Percentiles rank a stretch among this genome's conserved stretches.
Conservation (phyloP, 2,797 vertebrate genomes). For the Synaphobranchus kaupii region DNA sequence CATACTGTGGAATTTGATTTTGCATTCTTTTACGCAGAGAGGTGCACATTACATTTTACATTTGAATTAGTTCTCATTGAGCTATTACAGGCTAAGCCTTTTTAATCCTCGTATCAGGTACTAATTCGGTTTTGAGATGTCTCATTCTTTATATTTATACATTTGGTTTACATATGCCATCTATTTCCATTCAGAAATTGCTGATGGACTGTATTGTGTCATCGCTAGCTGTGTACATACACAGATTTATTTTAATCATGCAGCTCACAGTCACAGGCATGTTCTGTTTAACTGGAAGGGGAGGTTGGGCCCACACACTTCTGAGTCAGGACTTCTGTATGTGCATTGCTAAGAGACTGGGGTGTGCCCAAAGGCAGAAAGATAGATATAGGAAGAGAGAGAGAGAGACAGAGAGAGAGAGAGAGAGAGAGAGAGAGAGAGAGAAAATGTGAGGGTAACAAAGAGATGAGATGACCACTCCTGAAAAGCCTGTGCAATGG, state of each 20-base stretch:
- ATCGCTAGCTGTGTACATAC: background rate
- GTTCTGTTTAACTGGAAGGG: background rate
- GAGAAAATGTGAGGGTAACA: background rate
- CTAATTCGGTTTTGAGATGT: background rate
- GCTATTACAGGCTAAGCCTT: background rate
- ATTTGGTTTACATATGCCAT: background rate
- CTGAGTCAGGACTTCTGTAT: background rate
- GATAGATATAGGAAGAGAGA: background rate
- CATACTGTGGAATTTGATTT: background rate
- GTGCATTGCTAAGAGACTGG: background rate
- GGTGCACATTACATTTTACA: background rate
- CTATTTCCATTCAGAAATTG: background rate
- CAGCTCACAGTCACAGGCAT: background rate
- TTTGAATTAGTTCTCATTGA: no score
- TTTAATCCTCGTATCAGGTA: background rate
- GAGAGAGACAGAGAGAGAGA: conserved; percentile 4
- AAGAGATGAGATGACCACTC: background rate
- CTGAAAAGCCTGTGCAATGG: background rate
- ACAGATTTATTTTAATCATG: background rate
- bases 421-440: background rate
- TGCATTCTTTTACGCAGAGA: background rate
- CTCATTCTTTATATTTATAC: background rate
- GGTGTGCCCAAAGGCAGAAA: conserved; percentile 9
- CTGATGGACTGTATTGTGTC: background rate
- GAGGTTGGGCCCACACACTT: conserved; percentile 12